Conservation (phyloP, 1,140 invertebrate species). For the Pachypsylla venusta region DNA sequence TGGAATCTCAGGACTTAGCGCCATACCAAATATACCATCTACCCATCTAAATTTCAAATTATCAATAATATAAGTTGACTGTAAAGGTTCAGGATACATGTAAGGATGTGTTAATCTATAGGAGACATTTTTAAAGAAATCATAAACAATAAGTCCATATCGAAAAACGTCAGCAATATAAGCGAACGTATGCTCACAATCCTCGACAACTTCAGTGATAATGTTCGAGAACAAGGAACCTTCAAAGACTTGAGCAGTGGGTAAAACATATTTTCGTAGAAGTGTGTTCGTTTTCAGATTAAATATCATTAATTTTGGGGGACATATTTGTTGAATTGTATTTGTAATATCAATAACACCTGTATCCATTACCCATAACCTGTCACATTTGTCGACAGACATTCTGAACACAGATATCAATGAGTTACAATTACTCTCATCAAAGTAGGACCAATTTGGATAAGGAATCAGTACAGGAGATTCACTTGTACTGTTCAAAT, state of each 20-base stretch:
- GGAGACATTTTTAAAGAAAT: slow-evolving; percentile 44
- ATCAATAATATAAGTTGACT: slow-evolving; percentile 47
- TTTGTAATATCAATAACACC: slow-evolving; percentile 52
- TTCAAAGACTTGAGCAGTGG: slow-evolving; percentile 36
- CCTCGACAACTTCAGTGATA: slow-evolving; percentile 43
- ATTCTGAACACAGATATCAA: slow-evolving; percentile 63
- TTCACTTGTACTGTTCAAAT: slow-evolving; percentile 25
- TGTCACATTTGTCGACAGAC: slow-evolving; percentile 47
- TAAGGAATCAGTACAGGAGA: slow-evolving; percentile 52
- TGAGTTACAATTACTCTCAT: slow-evolving; percentile 40
- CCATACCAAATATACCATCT: slow-evolving; percentile 62
- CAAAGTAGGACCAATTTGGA: slow-evolving; percentile 55
- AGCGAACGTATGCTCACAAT: slow-evolving; percentile 48
- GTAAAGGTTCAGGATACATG: slow-evolving; percentile 59
- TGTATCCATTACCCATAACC: slow-evolving; percentile 59
- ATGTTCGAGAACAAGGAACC: slow-evolving; percentile 61
- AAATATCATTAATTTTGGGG: slow-evolving; percentile 56
- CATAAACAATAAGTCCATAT: slow-evolving; percentile 52
- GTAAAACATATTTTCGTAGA: slow-evolving; percentile 44
- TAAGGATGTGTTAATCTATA: slow-evolving; percentile 57
- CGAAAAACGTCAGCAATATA: slow-evolving; percentile 63
- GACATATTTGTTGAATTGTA: slow-evolving; percentile 50
- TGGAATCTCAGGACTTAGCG: slow-evolving; percentile 41
- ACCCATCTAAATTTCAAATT: slow-evolving; percentile 62
- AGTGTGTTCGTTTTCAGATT: slow-evolving; percentile 47